Evolutionary conservation across 2,888 invertebrate genomes (phyloP), one percentile per base, ranked within the genome.

Genomic region (Eledone cirrhosa): DNA sequence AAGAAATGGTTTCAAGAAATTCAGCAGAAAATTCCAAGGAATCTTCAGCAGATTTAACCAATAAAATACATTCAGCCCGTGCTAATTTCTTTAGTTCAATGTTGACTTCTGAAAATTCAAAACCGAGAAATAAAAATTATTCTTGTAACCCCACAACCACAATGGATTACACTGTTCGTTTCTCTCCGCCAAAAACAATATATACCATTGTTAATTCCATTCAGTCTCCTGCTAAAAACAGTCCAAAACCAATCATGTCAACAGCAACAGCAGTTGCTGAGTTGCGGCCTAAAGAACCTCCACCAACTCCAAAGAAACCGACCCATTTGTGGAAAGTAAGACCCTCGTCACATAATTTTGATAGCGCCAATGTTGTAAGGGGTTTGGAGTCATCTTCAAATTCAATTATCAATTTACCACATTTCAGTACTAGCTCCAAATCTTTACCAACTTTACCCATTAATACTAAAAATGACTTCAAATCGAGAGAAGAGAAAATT

Each of bases 251-350:
- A 33, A 72, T 29, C 33, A 72, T 33, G 33, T 33, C 72, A 8
- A 72, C 72, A 19, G 72, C 72, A 72, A 41, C 41, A n/a, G 72
- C 72, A 24, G 72, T 72, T 31, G 72, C 72, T n/a, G 72, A 72
- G 72, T 41, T 72, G n/a, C 31, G 72, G 33, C 72, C 72, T 41
- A 72, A 72, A 41, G 33, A 72, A 31, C 72, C 72, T 72, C 72
- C 72, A 41, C 72, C 72, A 19, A 72, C 31, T n/a, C 22, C 29
- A 72, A 72, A 72, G 33, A 72, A 72, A n/a, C 72, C 72, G 4
- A 19, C 72, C 33, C 72, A 72, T 31, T 41, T 72, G 11, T 72
- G 72, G 72, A 72, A 72, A 33, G 72, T 22, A 72, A 41, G 72
- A 41, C 41, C 41, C 11, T 41, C 41, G 11, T 41, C 41, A 41